Evolutionary conservation across 2,888 invertebrate species (phyloP), one percentile per base, ranked within the genome.

Genomic region (Antheraea assamensis): DNA sequence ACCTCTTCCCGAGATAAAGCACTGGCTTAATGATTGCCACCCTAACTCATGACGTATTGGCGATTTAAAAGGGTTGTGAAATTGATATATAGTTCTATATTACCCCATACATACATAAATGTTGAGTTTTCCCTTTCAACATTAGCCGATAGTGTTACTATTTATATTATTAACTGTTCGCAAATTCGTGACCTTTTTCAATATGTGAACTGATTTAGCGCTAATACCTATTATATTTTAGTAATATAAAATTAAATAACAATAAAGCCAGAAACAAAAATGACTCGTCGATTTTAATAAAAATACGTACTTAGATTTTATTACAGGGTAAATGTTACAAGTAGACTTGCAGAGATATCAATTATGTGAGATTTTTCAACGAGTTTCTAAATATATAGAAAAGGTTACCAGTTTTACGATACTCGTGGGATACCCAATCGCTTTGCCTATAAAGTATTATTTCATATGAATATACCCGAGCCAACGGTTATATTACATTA

Each of bases 391-490:
- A 91, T 91, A 91, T 90, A 84, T 88, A 84, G 82, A 86, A 86
- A 87, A 89, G 89, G 86, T 90, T 90, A 90, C 87, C 89, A 88
- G 88, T 90, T 92, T 91, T 91, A 92, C 85, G 87, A 83, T 82
- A 81, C 90, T 83, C 88, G 75, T 77, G 90, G 86, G 91, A 86
- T 81, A 78, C 83, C 83, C 89, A 87, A 91, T 89, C 90, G 90
- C 84, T 91, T 90, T 88, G 87, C 89, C 88, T 91, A 87, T 88
- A 88, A 90, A 91, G 88, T 92, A 90, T 90, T 90, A 90, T 90
- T 89, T 90, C 89, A 90, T 92, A 88, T 87, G 88, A 89, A 89
- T 88, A 78, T 87, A 85, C 85, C 85, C 85, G 80, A 77, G 82
- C 83, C 83, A 79, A 83, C 85, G 85, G 85, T 83, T 87, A 86